Evolutionary conservation across 1,140 invertebrate species (phyloP), one percentile per base, ranked within the genome.

Genomic region (Pachypeltis micranthus): DNA sequence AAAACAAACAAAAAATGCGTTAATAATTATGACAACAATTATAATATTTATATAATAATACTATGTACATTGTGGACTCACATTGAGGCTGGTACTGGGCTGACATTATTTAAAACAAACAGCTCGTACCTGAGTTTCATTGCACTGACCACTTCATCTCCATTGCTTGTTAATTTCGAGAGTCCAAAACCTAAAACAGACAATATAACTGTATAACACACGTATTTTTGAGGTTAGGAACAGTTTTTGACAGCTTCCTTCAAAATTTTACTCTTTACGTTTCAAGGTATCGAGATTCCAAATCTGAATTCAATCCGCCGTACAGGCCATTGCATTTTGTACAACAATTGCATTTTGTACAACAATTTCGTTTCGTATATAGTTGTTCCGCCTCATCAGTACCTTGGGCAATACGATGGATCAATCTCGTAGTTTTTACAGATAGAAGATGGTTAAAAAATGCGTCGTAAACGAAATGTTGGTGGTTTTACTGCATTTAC

Each of bases 1-100:
- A n/a, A n/a, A 39, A 39, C 7, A 39, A 39, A 39, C 16, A 16
- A 39, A 39, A 39, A 39, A 39, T 7, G 7, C 7, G 7, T 7
- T 39, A 39, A 39, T 39, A 39, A 39, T 39, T 16, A 51, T 51
- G 47, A 51, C 47, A 51, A 51, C 47, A 51, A 21, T 51, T 16
- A 51, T 21, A 10, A 21, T 14, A 51, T 7, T 51, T 14, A 51
- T 21, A 51, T 51, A 21, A 51, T 51, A 16, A 51, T 51, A 51
- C 7, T 51, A 21, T 51, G 21, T 21, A 51, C 10, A 51, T 4
- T 21, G 47, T 51, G 47, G 47, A 51, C 47, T 51, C 47, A 51
- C 47, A n/a, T n/a, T 51, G 47, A 51, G 47, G 47, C 47, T 21
- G 47, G 47, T 7, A 51, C 47, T 7, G 4, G 3, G 47, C 4